These are phyloP conservation scores for Neosilurus hyrtlii DNA, from an alignment of 2,797 vertebrate species.

Conservation along the genomic window DNA sequence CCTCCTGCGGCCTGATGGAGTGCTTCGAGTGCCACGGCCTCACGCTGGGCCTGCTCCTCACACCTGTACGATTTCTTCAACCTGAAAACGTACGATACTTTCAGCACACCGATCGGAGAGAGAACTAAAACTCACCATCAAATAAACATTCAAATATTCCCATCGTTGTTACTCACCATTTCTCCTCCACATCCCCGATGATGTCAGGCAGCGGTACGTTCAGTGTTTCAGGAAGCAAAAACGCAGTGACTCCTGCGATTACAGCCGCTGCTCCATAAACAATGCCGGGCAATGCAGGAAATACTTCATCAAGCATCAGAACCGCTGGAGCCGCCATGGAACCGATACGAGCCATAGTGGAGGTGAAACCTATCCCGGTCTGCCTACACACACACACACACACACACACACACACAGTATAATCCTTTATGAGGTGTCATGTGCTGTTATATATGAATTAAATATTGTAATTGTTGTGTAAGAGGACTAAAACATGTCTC, in stretches of 20 bases:
- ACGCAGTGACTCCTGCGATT: constrained; percentile 66
- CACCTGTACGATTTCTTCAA: neutral
- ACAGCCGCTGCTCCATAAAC: constrained; percentile 79
- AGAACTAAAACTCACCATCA: no score
- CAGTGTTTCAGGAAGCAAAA: constrained; percentile 84
- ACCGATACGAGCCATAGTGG: constrained; percentile 84
- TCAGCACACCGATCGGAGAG: neutral
- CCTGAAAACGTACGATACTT: constrained; percentile 18
- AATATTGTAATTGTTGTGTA: neutral
- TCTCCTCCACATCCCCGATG: constrained; percentile 80
- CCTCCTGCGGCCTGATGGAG: constrained; percentile 56
- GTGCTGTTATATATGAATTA: neutral
- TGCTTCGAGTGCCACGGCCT: constrained; percentile 55
- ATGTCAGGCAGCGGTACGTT: constrained; percentile 83
- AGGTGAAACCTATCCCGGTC: constrained; percentile 85
- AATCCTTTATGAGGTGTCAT: neutral
- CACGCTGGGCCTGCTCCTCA: constrained; percentile 20
- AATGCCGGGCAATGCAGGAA: constrained; percentile 77
- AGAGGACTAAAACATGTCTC: neutral
- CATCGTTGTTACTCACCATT: constrained; percentile 55
- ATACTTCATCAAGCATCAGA: constrained; percentile 81
- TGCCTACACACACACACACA: constrained; percentile 71
- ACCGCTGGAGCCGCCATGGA: constrained; percentile 87
- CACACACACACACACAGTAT: neutral
- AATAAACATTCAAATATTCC: neutral